These are phyloP conservation scores for Oedothorax gibbosus DNA, from an alignment of 1,140 invertebrate genomes.

Conservation along the genomic window DNA sequence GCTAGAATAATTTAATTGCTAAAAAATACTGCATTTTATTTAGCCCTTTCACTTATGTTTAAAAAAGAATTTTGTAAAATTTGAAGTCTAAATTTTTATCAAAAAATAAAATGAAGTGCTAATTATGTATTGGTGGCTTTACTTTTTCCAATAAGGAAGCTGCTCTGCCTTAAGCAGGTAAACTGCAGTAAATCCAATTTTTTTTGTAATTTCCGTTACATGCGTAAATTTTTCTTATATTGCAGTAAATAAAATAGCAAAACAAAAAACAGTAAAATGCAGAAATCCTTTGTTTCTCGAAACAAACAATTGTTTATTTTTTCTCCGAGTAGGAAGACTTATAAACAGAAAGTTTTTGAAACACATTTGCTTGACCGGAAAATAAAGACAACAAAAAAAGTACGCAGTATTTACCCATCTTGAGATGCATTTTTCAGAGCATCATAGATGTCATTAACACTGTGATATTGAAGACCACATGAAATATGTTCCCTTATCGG, in stretches of 20 bases:
- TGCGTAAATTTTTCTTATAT: too few species aligned
- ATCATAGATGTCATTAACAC: constrained; percentile 69
- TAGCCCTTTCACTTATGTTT: not conserved
- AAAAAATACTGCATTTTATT: not conserved
- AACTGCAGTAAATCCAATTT: too few species aligned
- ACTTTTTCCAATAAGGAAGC: too few species aligned
- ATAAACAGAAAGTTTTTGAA: not conserved
- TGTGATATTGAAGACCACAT: constrained; percentile 71
- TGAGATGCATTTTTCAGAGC: constrained; percentile 66
- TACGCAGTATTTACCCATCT: constrained; percentile 64
- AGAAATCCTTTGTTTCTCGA: not conserved
- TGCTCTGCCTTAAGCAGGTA: too few species aligned
- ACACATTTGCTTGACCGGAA: not conserved
- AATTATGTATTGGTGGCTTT: too few species aligned
- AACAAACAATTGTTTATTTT: not conserved
- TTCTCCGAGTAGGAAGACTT: not conserved
- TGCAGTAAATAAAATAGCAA: too few species aligned
- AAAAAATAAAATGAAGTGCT: too few species aligned
- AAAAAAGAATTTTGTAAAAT: too few species aligned
- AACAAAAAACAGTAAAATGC: not conserved
- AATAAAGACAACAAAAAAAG: not conserved
- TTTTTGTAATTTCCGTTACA: too few species aligned
- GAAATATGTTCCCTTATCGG: constrained; percentile 66
- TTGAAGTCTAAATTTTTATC: too few species aligned
- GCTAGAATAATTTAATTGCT: not conserved